Conservation (phyloP, 2,888 invertebrate genomes). For the Agapetus fuscipes region DNA sequence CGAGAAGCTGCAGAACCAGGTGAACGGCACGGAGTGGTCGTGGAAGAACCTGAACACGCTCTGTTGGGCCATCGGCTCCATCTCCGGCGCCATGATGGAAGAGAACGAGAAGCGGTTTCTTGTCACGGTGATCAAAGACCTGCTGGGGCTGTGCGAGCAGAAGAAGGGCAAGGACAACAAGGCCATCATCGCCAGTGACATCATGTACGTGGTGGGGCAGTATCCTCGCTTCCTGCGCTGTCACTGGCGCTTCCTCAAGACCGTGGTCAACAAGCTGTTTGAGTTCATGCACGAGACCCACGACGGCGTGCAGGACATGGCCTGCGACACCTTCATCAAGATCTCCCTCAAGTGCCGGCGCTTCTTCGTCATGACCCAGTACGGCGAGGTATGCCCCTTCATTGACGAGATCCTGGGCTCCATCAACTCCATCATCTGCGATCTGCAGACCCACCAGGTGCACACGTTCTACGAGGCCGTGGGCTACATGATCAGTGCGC, state of each 20-base stretch:
- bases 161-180: constrained; percentile 99
- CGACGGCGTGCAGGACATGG: constrained; percentile 99
- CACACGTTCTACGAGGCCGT: constrained; percentile 99
- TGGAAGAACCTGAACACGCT: constrained; percentile 99
- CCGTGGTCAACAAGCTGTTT: constrained; percentile 98
- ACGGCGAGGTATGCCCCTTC: constrained; percentile 94
- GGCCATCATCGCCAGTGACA: constrained; percentile 99
- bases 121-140: constrained; percentile 96
- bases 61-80: constrained; percentile 99
- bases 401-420: constrained; percentile 96
- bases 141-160: constrained; percentile 94
- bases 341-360: constrained; percentile 96
- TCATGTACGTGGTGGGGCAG: constrained; percentile 99
- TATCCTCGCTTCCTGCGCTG: constrained; percentile 96
- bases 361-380: constrained; percentile 95
- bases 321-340: constrained; percentile 99
- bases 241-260: constrained; percentile 99
- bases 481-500: constrained; percentile 97
- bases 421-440: constrained; percentile 97
- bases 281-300: constrained; percentile 99
- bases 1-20: constrained; percentile 94
- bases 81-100: constrained; percentile 98
- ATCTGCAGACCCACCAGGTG: constrained; percentile 95
- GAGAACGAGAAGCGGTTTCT: constrained; percentile 99
- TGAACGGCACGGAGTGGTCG: constrained; percentile 97